A percentile compares a stretch with the other conserved stretches of the same genome.
Evolutionary conservation across 2,797 vertebrate genomes (phyloP).

Genomic region (Pagetopsis macropterus): DNA sequence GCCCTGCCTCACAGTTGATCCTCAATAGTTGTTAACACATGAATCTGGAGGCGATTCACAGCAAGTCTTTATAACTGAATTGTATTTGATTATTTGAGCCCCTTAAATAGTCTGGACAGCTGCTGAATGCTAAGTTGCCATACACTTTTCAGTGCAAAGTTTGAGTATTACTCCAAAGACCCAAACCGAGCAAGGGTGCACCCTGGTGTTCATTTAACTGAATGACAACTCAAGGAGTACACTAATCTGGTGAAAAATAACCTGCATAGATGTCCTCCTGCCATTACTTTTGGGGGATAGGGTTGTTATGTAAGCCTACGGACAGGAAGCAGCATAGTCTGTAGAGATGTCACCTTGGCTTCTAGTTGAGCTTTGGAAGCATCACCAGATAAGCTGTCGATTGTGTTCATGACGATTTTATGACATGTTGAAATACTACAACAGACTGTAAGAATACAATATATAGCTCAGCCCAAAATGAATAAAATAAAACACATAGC

Average conservation of each 20-base stretch:
- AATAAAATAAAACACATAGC: too few species aligned
- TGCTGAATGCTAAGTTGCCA: slow-evolving; percentile 10
- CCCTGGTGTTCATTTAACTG: slow-evolving; percentile 39
- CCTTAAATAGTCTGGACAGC: slow-evolving; percentile 8
- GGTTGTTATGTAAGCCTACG: background rate
- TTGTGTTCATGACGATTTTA: background rate
- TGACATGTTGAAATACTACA: background rate
- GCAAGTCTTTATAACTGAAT: background rate
- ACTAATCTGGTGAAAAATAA: background rate
- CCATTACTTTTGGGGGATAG: background rate
- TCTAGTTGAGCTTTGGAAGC: slow-evolving; percentile 8
- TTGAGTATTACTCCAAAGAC: background rate
- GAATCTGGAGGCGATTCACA: background rate
- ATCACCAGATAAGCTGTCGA: background rate
- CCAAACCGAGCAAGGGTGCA: slow-evolving; percentile 37
- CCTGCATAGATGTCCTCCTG: background rate
- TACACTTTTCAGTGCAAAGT: slow-evolving; percentile 9
- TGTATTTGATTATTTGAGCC: background rate
- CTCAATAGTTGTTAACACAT: background rate
- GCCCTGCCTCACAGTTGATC: slow-evolving; percentile 16
- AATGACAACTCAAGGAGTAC: background rate
- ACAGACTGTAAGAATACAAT: background rate
- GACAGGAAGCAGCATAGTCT: background rate
- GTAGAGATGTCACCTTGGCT: background rate
- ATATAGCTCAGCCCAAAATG: background rate